These are phyloP conservation scores for Chionis minor DNA, from an alignment of 2,113 vertebrate species.

Conservation along the genomic window DNA sequence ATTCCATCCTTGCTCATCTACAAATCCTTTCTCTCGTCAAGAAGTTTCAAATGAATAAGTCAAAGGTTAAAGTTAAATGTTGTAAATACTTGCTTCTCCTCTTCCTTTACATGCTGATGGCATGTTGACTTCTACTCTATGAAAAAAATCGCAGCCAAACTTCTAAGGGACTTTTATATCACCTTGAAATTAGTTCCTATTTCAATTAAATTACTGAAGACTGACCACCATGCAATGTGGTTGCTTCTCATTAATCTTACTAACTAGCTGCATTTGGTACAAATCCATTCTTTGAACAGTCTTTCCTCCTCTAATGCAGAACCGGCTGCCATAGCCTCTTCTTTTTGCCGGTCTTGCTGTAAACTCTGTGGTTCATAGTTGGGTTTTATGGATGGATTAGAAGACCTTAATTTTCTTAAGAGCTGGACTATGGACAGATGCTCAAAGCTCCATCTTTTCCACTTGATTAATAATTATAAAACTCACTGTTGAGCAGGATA, in stretches of 20 bases:
- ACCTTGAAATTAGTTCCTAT: conserved; percentile 63
- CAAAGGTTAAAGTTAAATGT: background rate
- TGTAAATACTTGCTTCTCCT: background rate
- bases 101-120: background rate
- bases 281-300: background rate
- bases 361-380: background rate
- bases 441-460: background rate
- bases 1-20: background rate
- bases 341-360: background rate
- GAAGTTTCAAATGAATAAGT: background rate
- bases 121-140: background rate
- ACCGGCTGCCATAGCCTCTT: background rate
- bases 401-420: background rate
- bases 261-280: conserved; percentile 37
- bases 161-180: conserved; percentile 38
- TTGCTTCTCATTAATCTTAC: conserved; percentile 67
- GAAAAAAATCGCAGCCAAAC: background rate
- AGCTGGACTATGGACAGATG: background rate
- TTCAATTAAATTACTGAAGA: conserved; percentile 60
- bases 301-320: background rate
- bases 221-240: conserved; percentile 38
- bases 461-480: background rate
- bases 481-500: background rate
- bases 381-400: background rate
- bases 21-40: background rate